Evolutionary conservation across 2,888 invertebrate species (phyloP), one percentile per base, ranked within the genome.

Genomic region (Spodoptera picta): DNA sequence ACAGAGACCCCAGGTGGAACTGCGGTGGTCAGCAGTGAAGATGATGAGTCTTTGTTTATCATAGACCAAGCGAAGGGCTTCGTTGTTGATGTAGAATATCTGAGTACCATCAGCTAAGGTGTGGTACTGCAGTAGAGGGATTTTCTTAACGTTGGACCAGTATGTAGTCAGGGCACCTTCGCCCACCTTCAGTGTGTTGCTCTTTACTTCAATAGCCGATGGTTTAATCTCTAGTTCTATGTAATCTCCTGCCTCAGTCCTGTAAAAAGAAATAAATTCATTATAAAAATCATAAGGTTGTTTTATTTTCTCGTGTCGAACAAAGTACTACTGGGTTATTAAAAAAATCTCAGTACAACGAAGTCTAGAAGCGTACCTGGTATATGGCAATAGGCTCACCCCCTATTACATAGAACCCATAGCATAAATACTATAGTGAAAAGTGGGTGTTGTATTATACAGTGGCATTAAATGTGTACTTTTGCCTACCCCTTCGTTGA

Each of bases 1-100:
- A 82, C 97, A 97, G 45, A 97, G 91, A 64, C 97, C 97, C 61
- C 95, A 92, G 45, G 96, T 90, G 49, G 93, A 89, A 68, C 95
- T 94, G 36, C 95, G 95, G 86, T 95, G 95, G 27, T 92, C 85
- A 57, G 73, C 74, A 0, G 92, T 81, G 1, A 91, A 76, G 9
- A 95, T 80, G 0, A 95, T 92, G 12, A 96, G 81, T 42, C 95
- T 94, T 56, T 93, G 79, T n/a, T 96, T 96, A 75, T 97, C 96
- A 81, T 95, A 96, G 62, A 95, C 83, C 0, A 95, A 76, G 31
- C 95, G 91, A 60, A 96, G 88, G 23, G 86, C 82, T 42, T 90
- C 92, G 47, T 95, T 23, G 2, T 61, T 56, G 11, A 77, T 60
- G 42, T 72, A 49, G 54, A 76, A 77, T 4, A 72, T 52, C 1